These are phyloP conservation scores for Aleadryas rufinucha DNA, from an alignment of 2,113 vertebrate genomes.

Conservation along the genomic window DNA sequence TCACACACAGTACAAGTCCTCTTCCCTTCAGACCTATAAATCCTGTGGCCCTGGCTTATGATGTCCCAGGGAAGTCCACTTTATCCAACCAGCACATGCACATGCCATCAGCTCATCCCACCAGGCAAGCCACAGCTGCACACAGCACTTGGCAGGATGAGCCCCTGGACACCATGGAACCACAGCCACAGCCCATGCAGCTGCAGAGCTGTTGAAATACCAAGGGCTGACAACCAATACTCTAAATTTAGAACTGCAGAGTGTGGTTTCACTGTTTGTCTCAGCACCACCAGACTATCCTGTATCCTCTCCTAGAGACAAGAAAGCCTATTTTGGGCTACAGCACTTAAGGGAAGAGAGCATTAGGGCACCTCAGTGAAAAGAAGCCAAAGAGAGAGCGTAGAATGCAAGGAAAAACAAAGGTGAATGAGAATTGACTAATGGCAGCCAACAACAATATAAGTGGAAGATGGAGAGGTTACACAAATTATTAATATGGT, in stretches of 20 bases:
- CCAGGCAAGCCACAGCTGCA: background rate
- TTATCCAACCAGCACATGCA: accelerated
- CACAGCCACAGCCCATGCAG: background rate
- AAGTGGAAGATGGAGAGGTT: background rate
- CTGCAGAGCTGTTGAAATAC: background rate
- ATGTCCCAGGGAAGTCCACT: background rate
- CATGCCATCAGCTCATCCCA: background rate
- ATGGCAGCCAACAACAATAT: background rate
- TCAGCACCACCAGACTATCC: background rate
- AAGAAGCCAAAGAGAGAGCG: background rate
- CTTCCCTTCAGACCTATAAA: background rate
- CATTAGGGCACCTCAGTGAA: background rate
- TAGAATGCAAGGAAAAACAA: background rate
- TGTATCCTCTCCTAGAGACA: background rate
- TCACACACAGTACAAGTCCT: background rate
- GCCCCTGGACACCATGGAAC: background rate
- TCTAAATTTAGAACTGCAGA: background rate
- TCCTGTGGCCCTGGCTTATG: background rate
- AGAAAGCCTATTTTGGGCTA: background rate
- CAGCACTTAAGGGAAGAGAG: background rate
- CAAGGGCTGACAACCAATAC: background rate
- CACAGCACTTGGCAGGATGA: background rate
- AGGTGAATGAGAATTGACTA: background rate
- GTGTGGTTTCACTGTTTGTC: background rate
- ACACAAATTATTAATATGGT: background rate